Evolutionary conservation across 2,113 vertebrate genomes (phyloP), one percentile per base, ranked within the genome.

Genomic region (Origma solitaria): DNA sequence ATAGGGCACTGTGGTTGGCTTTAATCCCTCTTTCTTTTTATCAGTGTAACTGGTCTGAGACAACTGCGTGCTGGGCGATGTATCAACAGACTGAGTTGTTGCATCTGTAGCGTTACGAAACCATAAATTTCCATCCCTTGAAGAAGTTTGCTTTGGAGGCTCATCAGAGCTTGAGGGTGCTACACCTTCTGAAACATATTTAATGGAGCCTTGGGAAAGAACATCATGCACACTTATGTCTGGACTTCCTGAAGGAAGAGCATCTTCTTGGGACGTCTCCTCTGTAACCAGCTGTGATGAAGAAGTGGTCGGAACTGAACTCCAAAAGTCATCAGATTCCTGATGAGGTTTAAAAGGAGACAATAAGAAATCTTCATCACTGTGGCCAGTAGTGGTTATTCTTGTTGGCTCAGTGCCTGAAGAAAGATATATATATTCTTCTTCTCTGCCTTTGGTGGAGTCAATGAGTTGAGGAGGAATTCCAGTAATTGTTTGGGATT

Each of bases 251-350:
- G 97, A 97, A 86, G 97, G 95, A 94, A 96, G 94, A 23, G 77
- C 57, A 33, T 96, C 96, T 87, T 97, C 97, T 8, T 80, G 96
- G 37, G 96, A 97, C 37, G 90, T 71, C 27, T 97, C 90, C n/a
- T 96, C 95, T 31, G 95, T 95, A 90, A 82, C 27, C 57, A 92
- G 75, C 2, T 90, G 85, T 37, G 77, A 42, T 33, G 97, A 81
- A 31, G 98, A 97, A 40, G 85, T 92, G 23, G 96, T 92, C n/a
- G 92, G 95, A 70, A 95, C 90, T 3, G 97, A 97, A 70, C 92
- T 96, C 81, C 97, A 97, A 85, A 97, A 96, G 79, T 97, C 95
- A 45, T 97, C 97, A 11, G 93, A 80, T 73, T 95, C 95, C 9
- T 37, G 50, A 45, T 82, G 92, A 27, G 97, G 89, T 85, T 92